These are phyloP conservation scores for Drosophila jambulina DNA, from an alignment of 1,140 invertebrate genomes.

Conservation along the genomic window DNA sequence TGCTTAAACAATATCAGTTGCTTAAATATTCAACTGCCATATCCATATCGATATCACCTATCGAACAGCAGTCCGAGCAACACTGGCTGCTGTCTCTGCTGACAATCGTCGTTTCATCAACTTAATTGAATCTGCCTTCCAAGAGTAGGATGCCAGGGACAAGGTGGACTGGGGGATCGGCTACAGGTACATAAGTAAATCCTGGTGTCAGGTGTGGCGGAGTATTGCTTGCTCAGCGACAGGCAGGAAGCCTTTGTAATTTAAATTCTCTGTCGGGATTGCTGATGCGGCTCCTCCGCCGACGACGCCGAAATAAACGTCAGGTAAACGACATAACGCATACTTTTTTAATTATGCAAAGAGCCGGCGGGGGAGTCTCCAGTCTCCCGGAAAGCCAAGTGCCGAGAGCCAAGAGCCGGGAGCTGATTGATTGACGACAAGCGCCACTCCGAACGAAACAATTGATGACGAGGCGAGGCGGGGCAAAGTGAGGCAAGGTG, in stretches of 20 bases:
- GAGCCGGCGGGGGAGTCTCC: constrained; percentile 37
- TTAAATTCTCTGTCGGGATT: constrained; percentile 55
- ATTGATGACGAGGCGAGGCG: constrained; percentile 43
- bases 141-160: constrained; percentile 4
- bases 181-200: constrained; percentile 20
- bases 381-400: constrained; percentile 18
- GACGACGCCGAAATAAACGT: constrained; percentile 50
- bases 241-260: constrained; percentile 43
- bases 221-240: constrained; percentile 39
- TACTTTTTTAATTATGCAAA: constrained; percentile 82
- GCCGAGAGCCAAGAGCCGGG: constrained; percentile 20
- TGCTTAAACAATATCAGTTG: neutral
- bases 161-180: neutral
- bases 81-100: constrained; percentile 16
- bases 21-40: neutral
- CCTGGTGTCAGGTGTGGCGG: constrained; percentile 38
- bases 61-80: neutral
- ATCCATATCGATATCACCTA: neutral
- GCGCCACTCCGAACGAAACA: constrained; percentile 45
- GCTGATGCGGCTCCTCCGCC: constrained; percentile 29
- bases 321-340: constrained; percentile 67
- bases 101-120: constrained; percentile 80
- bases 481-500: neutral
- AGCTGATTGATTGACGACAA: constrained; percentile 74
- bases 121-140: constrained; percentile 73